Conservation (phyloP, 2,113 vertebrate genomes). For the Madoqua kirkii region DNA sequence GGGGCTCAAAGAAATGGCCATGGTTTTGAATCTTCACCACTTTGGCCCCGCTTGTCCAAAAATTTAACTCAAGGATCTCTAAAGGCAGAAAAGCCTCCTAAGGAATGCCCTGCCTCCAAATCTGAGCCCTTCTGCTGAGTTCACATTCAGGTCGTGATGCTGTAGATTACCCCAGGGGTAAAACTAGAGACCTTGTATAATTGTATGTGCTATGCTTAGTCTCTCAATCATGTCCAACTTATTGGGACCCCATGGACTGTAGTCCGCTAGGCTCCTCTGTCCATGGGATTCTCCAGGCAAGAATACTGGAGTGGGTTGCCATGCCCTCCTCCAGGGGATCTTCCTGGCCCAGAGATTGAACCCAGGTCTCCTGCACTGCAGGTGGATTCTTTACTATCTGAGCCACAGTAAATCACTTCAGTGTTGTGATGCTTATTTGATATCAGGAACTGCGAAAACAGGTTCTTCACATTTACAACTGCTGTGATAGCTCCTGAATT, state of each 20-base stretch:
- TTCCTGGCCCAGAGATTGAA: neutral
- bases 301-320: neutral
- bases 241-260: neutral
- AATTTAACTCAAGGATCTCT: neutral
- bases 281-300: neutral
- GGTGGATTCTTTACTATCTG: neutral
- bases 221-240: neutral
- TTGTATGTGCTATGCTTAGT: neutral
- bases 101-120: neutral
- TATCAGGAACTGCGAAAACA: neutral
- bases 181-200: neutral
- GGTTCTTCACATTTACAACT: neutral
- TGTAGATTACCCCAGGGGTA: neutral
- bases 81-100: neutral
- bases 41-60: too few species aligned
- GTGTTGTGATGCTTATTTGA: neutral
- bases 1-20: neutral
- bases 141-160: neutral
- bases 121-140: neutral
- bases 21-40: neutral
- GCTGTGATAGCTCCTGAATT: neutral
- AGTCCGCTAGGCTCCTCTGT: neutral
- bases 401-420: neutral
- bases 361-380: neutral
- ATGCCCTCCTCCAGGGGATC: neutral